Conservation (phyloP, 64 coral and sea anemone species). For the Stichodactyla helianthus region DNA sequence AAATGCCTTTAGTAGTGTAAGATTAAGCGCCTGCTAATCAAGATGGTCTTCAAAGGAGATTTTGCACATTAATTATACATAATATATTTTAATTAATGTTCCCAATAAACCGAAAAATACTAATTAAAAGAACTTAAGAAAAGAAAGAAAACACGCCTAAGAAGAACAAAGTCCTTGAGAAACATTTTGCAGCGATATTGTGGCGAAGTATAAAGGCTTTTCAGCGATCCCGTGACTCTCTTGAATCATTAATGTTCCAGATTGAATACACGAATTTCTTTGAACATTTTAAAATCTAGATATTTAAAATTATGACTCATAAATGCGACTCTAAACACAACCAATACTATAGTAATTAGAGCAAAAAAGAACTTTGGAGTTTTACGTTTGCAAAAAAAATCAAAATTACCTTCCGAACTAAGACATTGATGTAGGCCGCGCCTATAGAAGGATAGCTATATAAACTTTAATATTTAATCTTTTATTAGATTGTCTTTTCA, state of each 20-base stretch:
- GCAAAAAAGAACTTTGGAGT: neutral
- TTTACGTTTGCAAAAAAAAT: too few species aligned
- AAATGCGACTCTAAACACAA: neutral
- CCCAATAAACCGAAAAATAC: neutral
- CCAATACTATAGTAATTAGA: neutral
- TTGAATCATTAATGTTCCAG: neutral
- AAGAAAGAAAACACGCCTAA: too few species aligned
- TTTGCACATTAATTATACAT: neutral
- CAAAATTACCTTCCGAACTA: neutral
- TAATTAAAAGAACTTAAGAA: neutral
- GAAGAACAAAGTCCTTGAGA: neutral
- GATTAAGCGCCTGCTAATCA: neutral
- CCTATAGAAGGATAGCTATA: neutral
- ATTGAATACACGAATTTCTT: neutral
- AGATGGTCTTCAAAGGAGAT: neutral
- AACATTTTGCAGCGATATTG: neutral
- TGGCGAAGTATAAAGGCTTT: neutral
- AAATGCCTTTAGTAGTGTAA: neutral
- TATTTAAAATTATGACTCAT: neutral
- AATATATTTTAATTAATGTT: neutral
- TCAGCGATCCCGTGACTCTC: neutral
- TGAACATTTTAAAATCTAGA: neutral
- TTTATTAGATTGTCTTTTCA: too few species aligned
- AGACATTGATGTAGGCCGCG: neutral
- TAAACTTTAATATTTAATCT: too few species aligned